These are phyloP conservation scores for Orthochromis indermauri DNA, from an alignment of 2,113 vertebrate species.

Conservation along the genomic window DNA sequence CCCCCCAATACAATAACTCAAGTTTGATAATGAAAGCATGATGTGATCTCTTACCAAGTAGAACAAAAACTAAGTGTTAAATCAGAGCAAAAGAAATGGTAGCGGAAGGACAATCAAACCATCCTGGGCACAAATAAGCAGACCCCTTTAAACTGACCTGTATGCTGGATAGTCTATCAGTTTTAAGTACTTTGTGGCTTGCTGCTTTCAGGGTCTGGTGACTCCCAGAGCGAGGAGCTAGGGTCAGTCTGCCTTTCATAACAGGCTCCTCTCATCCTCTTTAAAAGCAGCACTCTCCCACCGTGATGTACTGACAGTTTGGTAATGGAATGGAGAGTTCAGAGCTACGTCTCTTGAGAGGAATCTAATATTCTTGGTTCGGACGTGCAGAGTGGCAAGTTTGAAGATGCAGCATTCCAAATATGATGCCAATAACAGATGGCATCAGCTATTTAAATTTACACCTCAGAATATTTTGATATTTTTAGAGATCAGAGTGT, in stretches of 20 bases:
- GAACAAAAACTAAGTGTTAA: background rate
- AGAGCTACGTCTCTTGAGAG: conserved; percentile 18
- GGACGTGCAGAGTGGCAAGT: background rate
- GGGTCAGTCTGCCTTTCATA: conserved; percentile 14
- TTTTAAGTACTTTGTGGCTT: background rate
- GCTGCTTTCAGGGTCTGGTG: background rate
- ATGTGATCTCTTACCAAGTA: background rate
- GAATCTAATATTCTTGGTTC: conserved; percentile 15
- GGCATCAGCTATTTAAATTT: background rate
- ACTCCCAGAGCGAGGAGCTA: background rate
- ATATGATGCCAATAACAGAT: background rate
- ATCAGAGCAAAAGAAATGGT: background rate
- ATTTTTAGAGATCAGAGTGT: background rate
- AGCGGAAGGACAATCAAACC: background rate
- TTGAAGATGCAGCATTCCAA: background rate
- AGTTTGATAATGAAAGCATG: background rate
- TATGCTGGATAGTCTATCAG: background rate
- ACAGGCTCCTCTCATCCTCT: background rate
- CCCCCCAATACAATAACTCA: background rate
- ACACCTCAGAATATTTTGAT: background rate
- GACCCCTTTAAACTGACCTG: background rate
- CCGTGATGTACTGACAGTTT: conserved; percentile 31
- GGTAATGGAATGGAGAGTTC: conserved; percentile 37
- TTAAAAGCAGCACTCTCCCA: conserved; percentile 27
- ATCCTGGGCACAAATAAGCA: background rate